Evolutionary conservation across 1,140 invertebrate genomes (phyloP).

Genomic region (Brachionus asplanchnoidis): DNA sequence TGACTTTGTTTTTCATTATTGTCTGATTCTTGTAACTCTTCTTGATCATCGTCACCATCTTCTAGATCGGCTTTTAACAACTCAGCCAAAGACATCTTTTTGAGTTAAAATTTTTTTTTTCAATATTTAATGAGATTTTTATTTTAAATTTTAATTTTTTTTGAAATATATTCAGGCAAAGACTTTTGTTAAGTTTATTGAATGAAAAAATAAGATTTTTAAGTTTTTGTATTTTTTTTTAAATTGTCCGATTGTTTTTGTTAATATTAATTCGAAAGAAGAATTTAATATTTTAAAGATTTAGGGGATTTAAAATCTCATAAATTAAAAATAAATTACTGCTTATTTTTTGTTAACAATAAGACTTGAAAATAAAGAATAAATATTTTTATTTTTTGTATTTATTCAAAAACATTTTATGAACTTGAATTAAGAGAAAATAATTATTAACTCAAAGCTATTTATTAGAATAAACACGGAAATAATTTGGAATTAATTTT

Average conservation of each 20-base stretch:
- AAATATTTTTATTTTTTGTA: too few relatives aligned
- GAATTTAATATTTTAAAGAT: too few relatives aligned
- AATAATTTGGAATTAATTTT: too few relatives aligned
- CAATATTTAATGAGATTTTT: background rate
- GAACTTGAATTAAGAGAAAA: too few relatives aligned
- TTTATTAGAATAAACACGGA: too few relatives aligned
- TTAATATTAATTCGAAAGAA: background rate
- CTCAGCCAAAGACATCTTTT: conserved; percentile 82
- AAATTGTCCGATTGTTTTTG: background rate
- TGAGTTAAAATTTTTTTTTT: background rate
- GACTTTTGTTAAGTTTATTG: background rate
- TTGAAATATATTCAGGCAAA: background rate
- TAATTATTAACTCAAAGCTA: too few relatives aligned
- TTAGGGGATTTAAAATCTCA: too few relatives aligned
- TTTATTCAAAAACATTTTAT: too few relatives aligned
- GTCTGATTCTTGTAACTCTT: conserved; percentile 55
- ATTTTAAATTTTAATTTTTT: background rate
- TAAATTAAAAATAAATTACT: too few relatives aligned
- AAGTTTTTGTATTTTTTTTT: background rate
- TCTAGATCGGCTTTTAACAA: conserved; percentile 89
- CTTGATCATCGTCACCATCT: conserved; percentile 59
- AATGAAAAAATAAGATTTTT: background rate
- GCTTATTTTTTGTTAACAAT: too few relatives aligned
- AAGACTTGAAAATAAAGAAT: too few relatives aligned
- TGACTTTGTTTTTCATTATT: conserved; percentile 49